Percentiles rank a stretch among this genome's conserved stretches.
These are phyloP conservation scores for Mesocentrotus franciscanus DNA, from an alignment of 53 echinoderm and acorn worm species.

Conservation along the genomic window DNA sequence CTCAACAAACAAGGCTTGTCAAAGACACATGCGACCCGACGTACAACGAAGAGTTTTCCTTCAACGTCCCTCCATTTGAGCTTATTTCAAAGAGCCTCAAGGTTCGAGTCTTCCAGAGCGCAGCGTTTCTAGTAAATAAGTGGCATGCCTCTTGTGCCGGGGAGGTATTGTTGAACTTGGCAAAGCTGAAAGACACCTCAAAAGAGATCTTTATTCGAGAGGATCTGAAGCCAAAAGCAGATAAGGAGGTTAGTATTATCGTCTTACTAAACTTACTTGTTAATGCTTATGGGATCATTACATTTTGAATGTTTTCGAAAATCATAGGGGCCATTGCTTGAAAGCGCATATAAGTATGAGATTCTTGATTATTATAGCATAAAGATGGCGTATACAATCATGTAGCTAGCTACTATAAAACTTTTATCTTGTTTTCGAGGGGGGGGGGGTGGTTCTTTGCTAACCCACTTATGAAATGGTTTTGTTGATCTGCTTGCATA, in stretches of 20 bases:
- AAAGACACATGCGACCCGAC: constrained; percentile 79
- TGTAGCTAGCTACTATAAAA: no score
- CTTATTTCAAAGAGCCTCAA: constrained; percentile 62
- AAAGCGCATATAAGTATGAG: no score
- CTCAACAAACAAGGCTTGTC: constrained; percentile 70
- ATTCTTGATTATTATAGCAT: no score
- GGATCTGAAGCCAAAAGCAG: constrained; percentile 72
- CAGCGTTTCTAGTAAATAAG: not conserved
- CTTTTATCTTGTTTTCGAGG: no score
- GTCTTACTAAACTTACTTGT: not conserved
- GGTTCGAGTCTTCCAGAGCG: constrained; percentile 69
- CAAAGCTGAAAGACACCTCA: constrained; percentile 49
- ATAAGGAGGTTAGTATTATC: not conserved
- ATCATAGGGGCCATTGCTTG: no score
- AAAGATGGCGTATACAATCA: no score
- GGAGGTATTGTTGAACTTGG: constrained; percentile 62
- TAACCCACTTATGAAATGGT: no score
- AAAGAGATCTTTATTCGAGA: constrained; percentile 56
- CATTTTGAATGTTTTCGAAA: no score
- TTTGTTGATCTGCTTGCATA: no score
- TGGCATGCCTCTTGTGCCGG: constrained; percentile 64
- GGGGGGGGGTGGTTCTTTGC: no score
- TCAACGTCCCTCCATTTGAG: constrained; percentile 64
- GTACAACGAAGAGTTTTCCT: constrained; percentile 80
- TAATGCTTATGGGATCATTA: no score